Evolutionary conservation across 1,140 invertebrate genomes (phyloP).

Genomic region (Zaprionus gabonicus): DNA sequence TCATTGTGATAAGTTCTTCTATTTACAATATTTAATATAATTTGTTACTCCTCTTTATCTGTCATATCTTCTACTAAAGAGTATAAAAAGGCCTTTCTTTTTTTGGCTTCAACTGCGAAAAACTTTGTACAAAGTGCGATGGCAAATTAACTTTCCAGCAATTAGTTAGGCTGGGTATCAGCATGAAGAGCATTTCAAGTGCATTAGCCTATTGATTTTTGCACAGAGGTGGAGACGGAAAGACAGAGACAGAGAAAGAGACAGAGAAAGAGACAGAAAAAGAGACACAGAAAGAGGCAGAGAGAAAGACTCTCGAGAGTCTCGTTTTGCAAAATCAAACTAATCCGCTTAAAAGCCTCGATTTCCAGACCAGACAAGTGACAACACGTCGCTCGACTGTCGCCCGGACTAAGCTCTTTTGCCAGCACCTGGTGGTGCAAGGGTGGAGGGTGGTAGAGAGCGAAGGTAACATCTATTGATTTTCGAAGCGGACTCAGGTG

Average conservation of each 20-base stretch:
- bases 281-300: constrained; percentile 9
- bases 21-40: too few species aligned
- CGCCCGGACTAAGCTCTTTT: constrained; percentile 55
- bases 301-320: constrained; percentile 32
- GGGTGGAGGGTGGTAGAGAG: not conserved
- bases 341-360: constrained; percentile 78
- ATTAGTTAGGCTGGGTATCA: constrained; percentile 43
- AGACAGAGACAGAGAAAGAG: not conserved
- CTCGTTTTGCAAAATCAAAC: constrained; percentile 69
- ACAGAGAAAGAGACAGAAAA: not conserved
- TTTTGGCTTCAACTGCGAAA: not conserved
- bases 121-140: not conserved
- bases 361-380: constrained; percentile 55
- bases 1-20: too few species aligned
- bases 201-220: constrained; percentile 77
- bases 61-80: not conserved
- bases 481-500: constrained; percentile 56
- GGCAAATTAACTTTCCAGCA: constrained; percentile 45
- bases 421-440: constrained; percentile 3
- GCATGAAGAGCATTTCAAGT: constrained; percentile 18
- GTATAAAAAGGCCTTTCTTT: not conserved
- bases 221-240: not conserved
- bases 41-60: too few species aligned
- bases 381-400: constrained; percentile 29
- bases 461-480: constrained; percentile 54